phyloP scores from a whole-genome alignment of 2,888 invertebrate genomes.

The Carabus problematicus region DNA sequence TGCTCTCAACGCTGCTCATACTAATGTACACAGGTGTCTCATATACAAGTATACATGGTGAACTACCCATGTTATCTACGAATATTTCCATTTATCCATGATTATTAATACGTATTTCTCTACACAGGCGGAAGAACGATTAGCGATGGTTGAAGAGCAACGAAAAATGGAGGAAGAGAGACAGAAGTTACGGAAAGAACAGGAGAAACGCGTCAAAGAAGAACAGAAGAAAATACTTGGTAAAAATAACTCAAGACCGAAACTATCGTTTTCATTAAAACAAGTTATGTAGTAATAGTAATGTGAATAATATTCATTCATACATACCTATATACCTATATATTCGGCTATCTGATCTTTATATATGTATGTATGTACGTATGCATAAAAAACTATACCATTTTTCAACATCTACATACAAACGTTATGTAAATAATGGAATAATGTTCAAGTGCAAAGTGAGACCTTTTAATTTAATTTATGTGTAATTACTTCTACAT shows the following conservation, averaged over 20 bases:
- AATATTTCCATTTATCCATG: conserved; percentile 39
- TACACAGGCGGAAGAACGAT: conserved; percentile 89
- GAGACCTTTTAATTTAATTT: conserved; percentile 28
- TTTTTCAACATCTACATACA: too few relatives aligned
- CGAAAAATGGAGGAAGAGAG: conserved; percentile 95
- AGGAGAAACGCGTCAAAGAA: conserved; percentile 89
- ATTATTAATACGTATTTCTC: conserved; percentile 47
- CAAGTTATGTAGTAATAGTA: conserved; percentile 67
- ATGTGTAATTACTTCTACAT: conserved; percentile 24
- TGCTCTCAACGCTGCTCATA: too few relatives aligned
- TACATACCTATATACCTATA: not conserved
- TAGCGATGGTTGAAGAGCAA: conserved; percentile 97
- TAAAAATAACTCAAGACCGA: conserved; percentile 95
- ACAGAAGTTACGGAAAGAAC: conserved; percentile 90
- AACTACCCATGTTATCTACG: conserved; percentile 30
- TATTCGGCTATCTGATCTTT: not conserved
- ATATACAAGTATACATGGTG: too few relatives aligned
- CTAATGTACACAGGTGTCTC: too few relatives aligned
- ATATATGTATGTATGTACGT: not conserved
- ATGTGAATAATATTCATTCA: conserved; percentile 11
- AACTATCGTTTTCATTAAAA: conserved; percentile 90
- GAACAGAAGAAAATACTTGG: conserved; percentile 97
- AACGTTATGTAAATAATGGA: not conserved
- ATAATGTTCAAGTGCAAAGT: conserved; percentile 17
- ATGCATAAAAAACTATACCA: too few relatives aligned